Base-by-base conservation (phyloP, 2,888 invertebrate species). In the Formica aserva region DNA sequence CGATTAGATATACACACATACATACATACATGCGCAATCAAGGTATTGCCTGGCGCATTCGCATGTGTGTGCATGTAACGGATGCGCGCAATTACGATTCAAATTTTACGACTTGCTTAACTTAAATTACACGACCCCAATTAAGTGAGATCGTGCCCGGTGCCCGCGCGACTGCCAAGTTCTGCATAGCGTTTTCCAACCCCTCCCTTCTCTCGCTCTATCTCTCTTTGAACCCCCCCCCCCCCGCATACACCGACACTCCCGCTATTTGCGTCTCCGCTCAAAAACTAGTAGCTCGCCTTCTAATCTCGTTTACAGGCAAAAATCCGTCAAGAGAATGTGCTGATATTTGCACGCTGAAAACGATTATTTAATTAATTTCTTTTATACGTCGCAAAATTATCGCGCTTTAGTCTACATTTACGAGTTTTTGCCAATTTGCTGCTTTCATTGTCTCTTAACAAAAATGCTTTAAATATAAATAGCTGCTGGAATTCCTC, bases 31-130 rank as follows among this genome's bases (percentile, higher is more conserved):
- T 83, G 85, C 74, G 63, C 83, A 48, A 66, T 48, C 69, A 2
- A 65, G 60, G 83, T 84, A 86, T 81, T 32, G 65, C 45, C 32
- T 29, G 80, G 22, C 45, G 57, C 55, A 78, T 32, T 65, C 22
- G 60, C 63, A 75, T 63, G 57, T 63, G 66, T 71, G 57, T 74
- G 67, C n/a, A 83, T 83, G 85, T 89, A 89, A 90, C 89, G 89
- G 87, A 90, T 90, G 89, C 89, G 85, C 78, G 90, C 88, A 90
- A 90, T 90, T 90, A 90, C 90, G 88, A 90, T 86, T 89, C 86
- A 87, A 89, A 90, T 89, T 90, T 90, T 89, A 90, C 89, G 89
- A 90, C 90, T 89, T 90, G 90, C 90, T 89, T 89, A 89, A 90
- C 88, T 90, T 90, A 90, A 90, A 90, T 90, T 90, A 90, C 90